Evolutionary conservation across 2,113 vertebrate genomes (phyloP).

Genomic region (Corythornis madagascariensis): DNA sequence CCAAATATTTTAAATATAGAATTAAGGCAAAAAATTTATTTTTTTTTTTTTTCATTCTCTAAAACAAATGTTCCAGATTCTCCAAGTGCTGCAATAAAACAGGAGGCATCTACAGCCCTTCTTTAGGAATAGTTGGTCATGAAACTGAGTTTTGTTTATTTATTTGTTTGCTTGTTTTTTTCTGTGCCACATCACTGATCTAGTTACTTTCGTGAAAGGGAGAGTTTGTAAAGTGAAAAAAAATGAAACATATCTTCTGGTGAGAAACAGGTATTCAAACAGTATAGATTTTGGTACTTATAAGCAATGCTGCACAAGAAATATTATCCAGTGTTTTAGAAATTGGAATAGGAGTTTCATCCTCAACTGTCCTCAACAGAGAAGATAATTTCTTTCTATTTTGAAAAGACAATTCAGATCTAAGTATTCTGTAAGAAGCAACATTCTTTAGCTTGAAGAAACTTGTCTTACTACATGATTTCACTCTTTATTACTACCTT

Average conservation of each 20-base stretch:
- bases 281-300: not conserved
- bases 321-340: not conserved
- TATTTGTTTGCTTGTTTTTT: not conserved
- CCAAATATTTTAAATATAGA: not conserved
- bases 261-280: not conserved
- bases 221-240: not conserved
- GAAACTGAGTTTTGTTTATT: not conserved
- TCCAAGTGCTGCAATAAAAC: not conserved
- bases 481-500: not conserved
- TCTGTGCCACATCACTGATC: not conserved
- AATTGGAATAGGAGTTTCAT: not conserved
- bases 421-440: not conserved
- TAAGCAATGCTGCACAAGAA: not conserved
- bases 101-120: not conserved
- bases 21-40: not conserved
- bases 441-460: not conserved
- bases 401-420: not conserved
- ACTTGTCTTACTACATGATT: not conserved
- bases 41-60: no score
- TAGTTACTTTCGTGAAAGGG: not conserved
- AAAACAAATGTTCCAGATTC: not conserved
- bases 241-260: not conserved
- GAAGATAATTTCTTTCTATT: not conserved
- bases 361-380: not conserved
- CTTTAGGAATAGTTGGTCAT: not conserved